Conservation (phyloP, 1,140 invertebrate species). For the Belonocnema kinseyi region DNA sequence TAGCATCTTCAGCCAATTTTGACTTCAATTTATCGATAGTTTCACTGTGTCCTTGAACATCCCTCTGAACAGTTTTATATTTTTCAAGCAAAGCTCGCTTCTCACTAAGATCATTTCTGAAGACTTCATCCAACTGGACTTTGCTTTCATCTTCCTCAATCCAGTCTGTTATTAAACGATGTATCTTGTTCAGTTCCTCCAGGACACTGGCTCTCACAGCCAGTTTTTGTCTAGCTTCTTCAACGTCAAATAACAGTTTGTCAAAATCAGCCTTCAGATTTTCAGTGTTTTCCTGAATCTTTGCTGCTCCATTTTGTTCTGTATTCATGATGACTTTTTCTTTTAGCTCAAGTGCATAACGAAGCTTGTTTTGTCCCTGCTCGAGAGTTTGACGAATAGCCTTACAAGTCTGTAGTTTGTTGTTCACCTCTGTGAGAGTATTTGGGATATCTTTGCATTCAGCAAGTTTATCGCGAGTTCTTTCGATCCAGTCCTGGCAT, state of each 20-base stretch:
- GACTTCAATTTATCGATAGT: conserved; percentile 83
- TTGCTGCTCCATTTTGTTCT: conserved; percentile 88
- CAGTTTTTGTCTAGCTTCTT: conserved; percentile 85
- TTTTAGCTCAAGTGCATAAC: conserved; percentile 92
- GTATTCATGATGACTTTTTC: conserved; percentile 95
- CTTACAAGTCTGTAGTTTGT: conserved; percentile 89
- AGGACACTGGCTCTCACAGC: conserved; percentile 83
- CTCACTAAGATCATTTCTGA: conserved; percentile 90
- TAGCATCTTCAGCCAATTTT: conserved; percentile 81
- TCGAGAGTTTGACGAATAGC: conserved; percentile 89
- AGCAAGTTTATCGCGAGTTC: conserved; percentile 87
- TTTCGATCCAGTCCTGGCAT: conserved; percentile 93
- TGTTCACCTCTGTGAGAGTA: conserved; percentile 87
- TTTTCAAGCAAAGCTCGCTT: conserved; percentile 92
- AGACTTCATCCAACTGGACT: conserved; percentile 82
- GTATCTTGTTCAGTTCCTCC: conserved; percentile 90
- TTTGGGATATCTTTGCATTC: conserved; percentile 87
- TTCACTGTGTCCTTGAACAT: conserved; percentile 86
- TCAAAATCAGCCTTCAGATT: conserved; percentile 92
- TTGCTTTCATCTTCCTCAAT: conserved; percentile 91
- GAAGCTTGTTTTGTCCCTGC: conserved; percentile 92
- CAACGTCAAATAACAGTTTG: conserved; percentile 86
- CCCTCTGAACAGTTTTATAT: conserved; percentile 85
- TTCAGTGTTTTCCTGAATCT: conserved; percentile 93
- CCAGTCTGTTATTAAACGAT: conserved; percentile 88